Evolutionary conservation across 2,888 invertebrate species (phyloP), one percentile per base, ranked within the genome.

Genomic region (Teleiodes luculella): DNA sequence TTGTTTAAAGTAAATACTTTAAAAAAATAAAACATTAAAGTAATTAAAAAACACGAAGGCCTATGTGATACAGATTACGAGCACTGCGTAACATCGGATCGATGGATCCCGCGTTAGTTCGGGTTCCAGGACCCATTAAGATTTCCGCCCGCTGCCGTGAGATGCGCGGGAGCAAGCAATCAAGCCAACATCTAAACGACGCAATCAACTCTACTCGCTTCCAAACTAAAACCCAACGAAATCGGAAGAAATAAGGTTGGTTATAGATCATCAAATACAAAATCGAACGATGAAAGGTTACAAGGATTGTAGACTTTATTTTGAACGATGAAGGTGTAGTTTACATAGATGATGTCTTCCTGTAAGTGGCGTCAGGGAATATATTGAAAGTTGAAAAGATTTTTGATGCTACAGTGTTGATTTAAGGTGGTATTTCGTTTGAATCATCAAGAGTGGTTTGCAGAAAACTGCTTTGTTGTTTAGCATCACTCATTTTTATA

Each of bases 61-160:
- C 48, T 28, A 48, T 45, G 55, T 56, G 48, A 57, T 58, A 51
- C 48, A 61, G 57, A 66, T 76, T 73, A 61, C 55, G 61, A 72
- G 64, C 54, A 65, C 81, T 82, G 74, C 57, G 65, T 60, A 59
- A 70, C 72, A 74, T 74, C 62, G 72, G 82, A 86, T 86, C 83
- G 81, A 83, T 83, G 80, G 81, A 80, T 82, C 82, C 74, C 84
- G 88, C 83, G 85, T 88, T 86, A 87, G 84, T 79, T 79, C 78
- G 77, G 78, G 83, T 79, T 84, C 83, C 85, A 83, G 85, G 84
- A 82, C 78, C 87, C 86, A 89, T 89, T 88, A 89, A 86, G 87
- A 86, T 88, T 87, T 89, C 89, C 89, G 88, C 76, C 80, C 83
- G 83, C 71, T 69, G 70, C 72, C 72, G 74, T 75, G 71, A 78